These are phyloP conservation scores for Helicoverpa zea DNA, from an alignment of 1,140 invertebrate species.

Conservation along the genomic window DNA sequence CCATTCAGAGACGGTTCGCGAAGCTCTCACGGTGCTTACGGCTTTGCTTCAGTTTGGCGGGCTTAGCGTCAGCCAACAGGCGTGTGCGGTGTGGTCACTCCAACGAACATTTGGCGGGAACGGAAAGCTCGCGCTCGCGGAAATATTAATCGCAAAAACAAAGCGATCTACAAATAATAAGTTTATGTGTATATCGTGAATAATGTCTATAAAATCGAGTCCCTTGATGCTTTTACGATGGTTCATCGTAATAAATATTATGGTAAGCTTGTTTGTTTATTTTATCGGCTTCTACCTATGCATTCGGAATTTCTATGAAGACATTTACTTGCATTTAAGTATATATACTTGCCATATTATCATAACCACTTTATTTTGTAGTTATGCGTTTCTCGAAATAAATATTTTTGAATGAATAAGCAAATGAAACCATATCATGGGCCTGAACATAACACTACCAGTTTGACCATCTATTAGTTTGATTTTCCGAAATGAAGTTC, in stretches of 20 bases:
- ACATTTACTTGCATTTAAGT: not conserved
- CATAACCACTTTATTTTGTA: no score
- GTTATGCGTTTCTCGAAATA: no score
- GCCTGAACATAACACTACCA: no score
- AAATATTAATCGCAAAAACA: slow-evolving; percentile 57
- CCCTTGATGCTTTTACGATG: slow-evolving; percentile 64
- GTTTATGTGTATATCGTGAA: slow-evolving; percentile 74
- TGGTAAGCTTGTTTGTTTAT: slow-evolving; percentile 70
- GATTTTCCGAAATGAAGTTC: no score
- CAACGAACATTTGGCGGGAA: slow-evolving; percentile 73
- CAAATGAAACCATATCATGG: no score
- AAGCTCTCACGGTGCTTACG: slow-evolving; percentile 78
- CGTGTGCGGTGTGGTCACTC: slow-evolving; percentile 65
- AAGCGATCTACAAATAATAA: slow-evolving; percentile 54
- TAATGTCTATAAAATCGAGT: slow-evolving; percentile 66
- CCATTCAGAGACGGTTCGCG: slow-evolving; percentile 83
- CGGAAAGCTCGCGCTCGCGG: slow-evolving; percentile 60
- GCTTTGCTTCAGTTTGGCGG: slow-evolving; percentile 82
- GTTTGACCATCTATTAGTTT: no score
- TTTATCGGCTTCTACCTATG: not conserved
- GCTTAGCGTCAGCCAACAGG: slow-evolving; percentile 74
- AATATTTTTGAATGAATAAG: no score
- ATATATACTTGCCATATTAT: no score
- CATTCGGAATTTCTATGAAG: not conserved
- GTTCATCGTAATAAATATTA: slow-evolving; percentile 69